These are phyloP conservation scores for Mamestra configurata DNA, from an alignment of 1,140 invertebrate genomes.

Conservation along the genomic window DNA sequence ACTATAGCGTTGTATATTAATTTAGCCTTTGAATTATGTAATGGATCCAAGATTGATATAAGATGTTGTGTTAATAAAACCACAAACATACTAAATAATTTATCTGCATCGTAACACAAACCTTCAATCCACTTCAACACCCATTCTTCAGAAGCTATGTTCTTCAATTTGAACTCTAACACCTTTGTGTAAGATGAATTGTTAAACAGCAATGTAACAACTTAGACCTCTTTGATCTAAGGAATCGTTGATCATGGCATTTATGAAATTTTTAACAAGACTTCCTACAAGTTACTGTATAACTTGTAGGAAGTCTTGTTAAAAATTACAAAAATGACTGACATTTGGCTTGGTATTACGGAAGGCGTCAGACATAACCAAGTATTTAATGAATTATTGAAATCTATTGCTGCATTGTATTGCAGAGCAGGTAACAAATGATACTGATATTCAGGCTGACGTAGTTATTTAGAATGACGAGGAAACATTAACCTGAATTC, in stretches of 20 bases:
- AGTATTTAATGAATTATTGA: slow-evolving; percentile 19
- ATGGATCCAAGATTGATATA: not conserved
- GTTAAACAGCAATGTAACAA: not conserved
- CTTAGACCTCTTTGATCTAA: not conserved
- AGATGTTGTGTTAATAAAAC: not conserved
- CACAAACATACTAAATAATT: slow-evolving; percentile 20
- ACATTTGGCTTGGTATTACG: slow-evolving; percentile 23
- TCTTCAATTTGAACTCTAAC: not conserved
- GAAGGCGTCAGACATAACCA: slow-evolving; percentile 41
- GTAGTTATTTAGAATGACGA: not conserved
- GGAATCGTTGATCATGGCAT: slow-evolving; percentile 17
- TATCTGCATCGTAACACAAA: slow-evolving; percentile 16
- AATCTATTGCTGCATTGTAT: not conserved
- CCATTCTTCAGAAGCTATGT: not conserved
- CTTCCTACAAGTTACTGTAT: slow-evolving; percentile 54
- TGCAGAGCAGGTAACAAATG: not conserved
- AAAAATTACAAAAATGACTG: slow-evolving; percentile 53
- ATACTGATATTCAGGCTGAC: not conserved
- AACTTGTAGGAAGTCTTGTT: slow-evolving; percentile 49
- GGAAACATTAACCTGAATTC: not conserved
- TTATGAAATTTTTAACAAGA: slow-evolving; percentile 50
- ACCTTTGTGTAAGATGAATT: not conserved
- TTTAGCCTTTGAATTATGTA: not conserved
- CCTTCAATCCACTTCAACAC: slow-evolving; percentile 8
- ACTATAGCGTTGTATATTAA: not conserved